A percentile compares a stretch with the other conserved stretches of the same genome.
These are phyloP conservation scores for Lymantria monacha DNA, from an alignment of 2,888 invertebrate species.

Conservation along the genomic window DNA sequence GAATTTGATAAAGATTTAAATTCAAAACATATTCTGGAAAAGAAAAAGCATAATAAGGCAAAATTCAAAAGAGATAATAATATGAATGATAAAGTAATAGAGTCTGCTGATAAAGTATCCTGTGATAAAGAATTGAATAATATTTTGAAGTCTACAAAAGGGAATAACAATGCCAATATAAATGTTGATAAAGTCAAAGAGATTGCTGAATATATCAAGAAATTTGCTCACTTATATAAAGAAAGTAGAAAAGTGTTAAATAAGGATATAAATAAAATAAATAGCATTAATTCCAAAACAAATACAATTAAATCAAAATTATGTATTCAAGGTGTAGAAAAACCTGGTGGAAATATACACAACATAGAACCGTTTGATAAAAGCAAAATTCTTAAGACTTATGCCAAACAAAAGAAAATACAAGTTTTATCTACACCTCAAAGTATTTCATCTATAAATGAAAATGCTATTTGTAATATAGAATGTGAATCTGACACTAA, in stretches of 20 bases:
- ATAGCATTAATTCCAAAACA: slow-evolving; percentile 16
- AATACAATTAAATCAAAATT: slow-evolving; percentile 48
- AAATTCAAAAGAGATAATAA: slow-evolving; percentile 13
- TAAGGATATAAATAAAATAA: slow-evolving; percentile 7
- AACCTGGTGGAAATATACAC: slow-evolving; percentile 53
- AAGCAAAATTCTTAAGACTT: slow-evolving; percentile 43
- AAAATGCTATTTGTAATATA: slow-evolving; percentile 2
- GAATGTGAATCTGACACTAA: slow-evolving; percentile 6
- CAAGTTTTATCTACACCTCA: slow-evolving; percentile 5
- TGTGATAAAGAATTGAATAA: slow-evolving; percentile 9
- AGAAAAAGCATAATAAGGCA: slow-evolving; percentile 3
- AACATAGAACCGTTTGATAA: slow-evolving; percentile 5
- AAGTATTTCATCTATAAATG: slow-evolving; percentile 7
- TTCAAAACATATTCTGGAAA: neutral
- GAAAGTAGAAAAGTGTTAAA: slow-evolving; percentile 4
- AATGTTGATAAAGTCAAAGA: slow-evolving; percentile 35
- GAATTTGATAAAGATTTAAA: neutral
- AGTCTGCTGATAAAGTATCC: slow-evolving; percentile 9
- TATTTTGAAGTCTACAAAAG: slow-evolving; percentile 18
- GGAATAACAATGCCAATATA: slow-evolving; percentile 15
- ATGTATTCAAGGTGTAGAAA: slow-evolving; percentile 63
- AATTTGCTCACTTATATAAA: slow-evolving; percentile 28
- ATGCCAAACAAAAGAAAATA: slow-evolving; percentile 35
- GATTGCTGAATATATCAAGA: slow-evolving; percentile 40
- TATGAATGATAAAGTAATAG: slow-evolving; percentile 2